These are phyloP conservation scores for Rhamphomyia laevipes DNA, from an alignment of 2,888 invertebrate genomes.

Conservation along the genomic window DNA sequence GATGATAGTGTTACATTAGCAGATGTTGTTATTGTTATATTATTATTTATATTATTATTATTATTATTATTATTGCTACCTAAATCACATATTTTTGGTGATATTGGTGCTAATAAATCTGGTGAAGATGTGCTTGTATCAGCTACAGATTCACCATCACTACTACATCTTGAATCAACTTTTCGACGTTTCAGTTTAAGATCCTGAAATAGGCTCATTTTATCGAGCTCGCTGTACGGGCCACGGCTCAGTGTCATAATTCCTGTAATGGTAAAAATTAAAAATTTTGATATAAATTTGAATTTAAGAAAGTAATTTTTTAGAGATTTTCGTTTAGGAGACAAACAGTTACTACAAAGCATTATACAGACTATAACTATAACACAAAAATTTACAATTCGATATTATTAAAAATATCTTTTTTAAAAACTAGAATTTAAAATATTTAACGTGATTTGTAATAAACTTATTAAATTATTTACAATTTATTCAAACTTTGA, in stretches of 20 bases:
- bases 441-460: no score
- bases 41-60: constrained; percentile 21
- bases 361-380: no score
- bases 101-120: constrained; percentile 71
- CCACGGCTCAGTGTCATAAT: constrained; percentile 97
- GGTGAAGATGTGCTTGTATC: constrained; percentile 89
- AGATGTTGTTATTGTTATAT: constrained; percentile 18
- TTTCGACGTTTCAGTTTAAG: constrained; percentile 96
- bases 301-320: no score
- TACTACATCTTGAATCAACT: constrained; percentile 93
- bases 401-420: no score
- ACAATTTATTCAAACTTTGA: no score
- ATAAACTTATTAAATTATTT: no score
- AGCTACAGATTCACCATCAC: constrained; percentile 92
- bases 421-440: no score
- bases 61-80: constrained; percentile 20
- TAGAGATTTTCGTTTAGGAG: no score
- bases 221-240: constrained; percentile 90
- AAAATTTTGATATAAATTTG: no score
- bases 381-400: no score
- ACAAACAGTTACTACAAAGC: background rate
- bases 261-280: constrained; percentile 50
- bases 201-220: constrained; percentile 98
- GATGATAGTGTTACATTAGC: constrained; percentile 20
- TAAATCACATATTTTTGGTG: constrained; percentile 60